A percentile compares a stretch with the other conserved stretches of the same genome.
Evolutionary conservation across 2,888 invertebrate genomes (phyloP).

Genomic region (Tetramorium bicarinatum): DNA sequence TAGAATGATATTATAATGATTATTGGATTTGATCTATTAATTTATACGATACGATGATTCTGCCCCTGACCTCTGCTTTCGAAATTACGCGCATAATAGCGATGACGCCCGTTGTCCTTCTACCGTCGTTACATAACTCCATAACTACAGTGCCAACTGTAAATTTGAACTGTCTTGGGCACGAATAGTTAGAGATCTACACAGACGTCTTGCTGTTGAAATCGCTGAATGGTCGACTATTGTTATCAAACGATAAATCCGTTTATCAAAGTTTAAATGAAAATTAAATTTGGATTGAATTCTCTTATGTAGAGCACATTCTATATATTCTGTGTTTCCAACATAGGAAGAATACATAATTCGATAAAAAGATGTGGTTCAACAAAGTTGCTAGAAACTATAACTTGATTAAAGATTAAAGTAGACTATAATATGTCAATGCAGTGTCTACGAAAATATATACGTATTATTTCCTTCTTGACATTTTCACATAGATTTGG

Average conservation of each 20-base stretch:
- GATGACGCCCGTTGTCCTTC: slow-evolving; percentile 56
- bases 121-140: slow-evolving; percentile 68
- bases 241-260: slow-evolving; percentile 14
- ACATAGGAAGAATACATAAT: not conserved
- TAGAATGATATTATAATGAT: slow-evolving; percentile 47
- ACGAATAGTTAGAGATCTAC: slow-evolving; percentile 32
- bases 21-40: slow-evolving; percentile 73
- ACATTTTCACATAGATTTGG: not conserved
- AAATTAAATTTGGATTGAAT: slow-evolving; percentile 9
- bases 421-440: not conserved
- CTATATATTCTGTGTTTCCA: not conserved
- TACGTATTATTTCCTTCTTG: not conserved
- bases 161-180: slow-evolving; percentile 48
- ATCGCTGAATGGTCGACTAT: slow-evolving; percentile 9
- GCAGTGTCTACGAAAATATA: slow-evolving; percentile 1
- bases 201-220: slow-evolving; percentile 33
- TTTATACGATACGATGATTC: slow-evolving; percentile 76
- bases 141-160: slow-evolving; percentile 30
- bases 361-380: not conserved
- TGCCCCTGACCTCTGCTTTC: slow-evolving; percentile 81
- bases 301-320: not conserved
- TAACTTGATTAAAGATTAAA: not conserved
- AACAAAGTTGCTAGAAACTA: not conserved
- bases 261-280: slow-evolving; percentile 18
- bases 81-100: slow-evolving; percentile 79